Conservation (phyloP, 2,888 invertebrate genomes). For the Neoscelio sp. region DNA sequence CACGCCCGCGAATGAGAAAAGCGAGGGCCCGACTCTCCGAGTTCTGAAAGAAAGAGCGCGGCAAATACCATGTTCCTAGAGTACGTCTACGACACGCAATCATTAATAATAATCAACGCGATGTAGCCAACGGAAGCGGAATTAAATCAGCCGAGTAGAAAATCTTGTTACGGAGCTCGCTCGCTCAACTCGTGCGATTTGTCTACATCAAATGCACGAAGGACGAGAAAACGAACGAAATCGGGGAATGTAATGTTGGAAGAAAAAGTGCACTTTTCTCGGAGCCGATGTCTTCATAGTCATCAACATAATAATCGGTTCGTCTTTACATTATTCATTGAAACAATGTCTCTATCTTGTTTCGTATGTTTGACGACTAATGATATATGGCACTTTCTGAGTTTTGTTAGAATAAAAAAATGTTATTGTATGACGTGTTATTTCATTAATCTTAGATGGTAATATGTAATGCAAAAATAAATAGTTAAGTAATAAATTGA, state of each 20-base stretch:
- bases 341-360: constrained; percentile 7
- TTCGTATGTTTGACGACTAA: background rate
- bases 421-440: background rate
- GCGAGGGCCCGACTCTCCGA: constrained; percentile 67
- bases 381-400: constrained; percentile 12
- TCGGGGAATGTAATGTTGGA: constrained; percentile 17
- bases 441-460: constrained; percentile 20
- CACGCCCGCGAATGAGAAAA: constrained; percentile 75
- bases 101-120: constrained; percentile 79
- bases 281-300: constrained; percentile 24
- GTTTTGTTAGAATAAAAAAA: background rate
- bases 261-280: constrained; percentile 33
- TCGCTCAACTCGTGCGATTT: constrained; percentile 67
- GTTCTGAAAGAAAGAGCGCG: constrained; percentile 66
- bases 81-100: constrained; percentile 72
- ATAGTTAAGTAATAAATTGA: background rate
- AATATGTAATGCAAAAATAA: no score
- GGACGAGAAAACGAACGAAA: constrained; percentile 38
- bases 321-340: constrained; percentile 29
- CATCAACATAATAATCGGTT: constrained; percentile 48
- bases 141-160: constrained; percentile 76
- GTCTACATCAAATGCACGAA: constrained; percentile 60
- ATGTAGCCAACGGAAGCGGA: constrained; percentile 70
- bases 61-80: constrained; percentile 68
- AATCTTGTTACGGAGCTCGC: constrained; percentile 72